Evolutionary conservation across 2,888 invertebrate species (phyloP).

Genomic region (Protodeltote pygarga): DNA sequence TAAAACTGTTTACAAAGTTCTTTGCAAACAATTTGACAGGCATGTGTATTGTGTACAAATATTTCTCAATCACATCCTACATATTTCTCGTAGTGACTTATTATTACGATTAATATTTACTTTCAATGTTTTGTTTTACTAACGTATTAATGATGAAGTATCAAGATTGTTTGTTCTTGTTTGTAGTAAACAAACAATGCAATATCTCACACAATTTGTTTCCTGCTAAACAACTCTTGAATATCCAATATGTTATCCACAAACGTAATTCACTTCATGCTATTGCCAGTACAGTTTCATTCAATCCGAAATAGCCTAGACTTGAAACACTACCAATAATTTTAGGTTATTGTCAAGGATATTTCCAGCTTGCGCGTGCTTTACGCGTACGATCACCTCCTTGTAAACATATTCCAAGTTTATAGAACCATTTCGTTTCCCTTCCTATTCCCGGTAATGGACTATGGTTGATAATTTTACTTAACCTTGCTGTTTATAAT

Average conservation of each 20-base stretch:
- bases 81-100: no score
- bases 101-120: no score
- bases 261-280: not conserved
- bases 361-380: conserved; percentile 27
- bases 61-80: no score
- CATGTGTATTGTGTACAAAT: no score
- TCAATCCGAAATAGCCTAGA: conserved; percentile 16
- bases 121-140: no score
- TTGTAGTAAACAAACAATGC: no score
- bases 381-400: conserved; percentile 43
- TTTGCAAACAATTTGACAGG: no score
- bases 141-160: no score
- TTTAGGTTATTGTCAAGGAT: conserved; percentile 48
- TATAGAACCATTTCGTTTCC: conserved; percentile 49
- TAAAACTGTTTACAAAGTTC: no score
- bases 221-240: no score
- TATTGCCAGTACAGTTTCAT: not conserved
- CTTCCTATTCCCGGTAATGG: conserved; percentile 39
- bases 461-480: conserved; percentile 43
- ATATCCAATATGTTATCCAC: not conserved
- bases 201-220: no score
- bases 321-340: conserved; percentile 13
- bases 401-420: conserved; percentile 55
- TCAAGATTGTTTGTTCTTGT: no score
- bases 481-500: conserved; percentile 37